phyloP scores from a whole-genome alignment of 2,113 vertebrate genomes.

The Mastomys coucha region DNA sequence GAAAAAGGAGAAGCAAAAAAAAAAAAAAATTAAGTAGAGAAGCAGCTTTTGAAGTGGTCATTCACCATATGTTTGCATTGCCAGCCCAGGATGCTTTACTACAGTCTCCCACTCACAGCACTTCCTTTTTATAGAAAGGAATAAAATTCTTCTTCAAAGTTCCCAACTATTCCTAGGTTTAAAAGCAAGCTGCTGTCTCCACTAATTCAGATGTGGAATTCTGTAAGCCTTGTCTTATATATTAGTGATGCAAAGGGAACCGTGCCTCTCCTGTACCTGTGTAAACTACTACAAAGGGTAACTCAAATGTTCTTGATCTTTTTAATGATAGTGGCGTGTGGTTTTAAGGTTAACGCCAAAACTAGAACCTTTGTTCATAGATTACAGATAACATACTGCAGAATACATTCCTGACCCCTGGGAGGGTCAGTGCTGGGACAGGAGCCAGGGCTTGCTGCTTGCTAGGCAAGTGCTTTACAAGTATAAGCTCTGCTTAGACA shows the following conservation, averaged over 20 bases:
- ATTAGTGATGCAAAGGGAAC: constrained; percentile 59
- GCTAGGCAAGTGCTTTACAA: not conserved
- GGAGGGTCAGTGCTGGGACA: not conserved
- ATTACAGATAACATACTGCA: not conserved
- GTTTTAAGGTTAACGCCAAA: not conserved
- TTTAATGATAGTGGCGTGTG: not conserved
- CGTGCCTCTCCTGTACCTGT: not conserved
- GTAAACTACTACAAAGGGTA: not conserved
- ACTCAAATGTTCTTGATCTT: not conserved
- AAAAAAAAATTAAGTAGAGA: constrained; percentile 7
- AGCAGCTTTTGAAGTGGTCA: not conserved
- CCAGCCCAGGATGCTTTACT: constrained; percentile 89
- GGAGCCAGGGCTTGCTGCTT: not conserved
- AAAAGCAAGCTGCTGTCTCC: constrained; percentile 88
- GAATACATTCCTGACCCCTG: constrained; percentile 15
- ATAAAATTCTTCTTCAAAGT: constrained; percentile 82
- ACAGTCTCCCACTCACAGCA: constrained; percentile 85
- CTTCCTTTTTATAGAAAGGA: constrained; percentile 86
- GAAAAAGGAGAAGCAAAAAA: not conserved
- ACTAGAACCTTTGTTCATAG: not conserved
- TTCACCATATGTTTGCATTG: constrained; percentile 81
- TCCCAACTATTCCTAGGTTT: constrained; percentile 88
- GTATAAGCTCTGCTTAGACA: not conserved
- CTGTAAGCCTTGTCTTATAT: constrained; percentile 77
- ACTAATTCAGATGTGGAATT: constrained; percentile 83